Conservation (phyloP, 2,113 vertebrate species). For the Elaphurus davidianus region DNA sequence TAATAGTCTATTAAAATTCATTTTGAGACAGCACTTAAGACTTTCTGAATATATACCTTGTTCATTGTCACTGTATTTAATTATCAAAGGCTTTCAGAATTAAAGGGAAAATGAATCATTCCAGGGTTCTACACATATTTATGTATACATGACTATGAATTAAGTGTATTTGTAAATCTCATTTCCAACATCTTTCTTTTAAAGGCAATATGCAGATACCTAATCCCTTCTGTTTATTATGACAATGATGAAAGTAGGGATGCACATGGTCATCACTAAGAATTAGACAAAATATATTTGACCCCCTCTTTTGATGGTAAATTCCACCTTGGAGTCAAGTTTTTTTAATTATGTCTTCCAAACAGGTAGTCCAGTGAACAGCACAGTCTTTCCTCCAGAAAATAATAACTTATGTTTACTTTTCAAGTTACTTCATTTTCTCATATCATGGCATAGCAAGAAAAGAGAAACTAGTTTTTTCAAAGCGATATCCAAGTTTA, state of each 20-base stretch:
- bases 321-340: not conserved
- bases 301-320: not conserved
- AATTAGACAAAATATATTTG: not conserved
- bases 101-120: not conserved
- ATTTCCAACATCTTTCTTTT: not conserved
- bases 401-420: not conserved
- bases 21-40: not conserved
- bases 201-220: not conserved
- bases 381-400: not conserved
- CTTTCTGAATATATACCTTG: not conserved
- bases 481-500: not conserved
- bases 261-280: not conserved
- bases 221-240: not conserved
- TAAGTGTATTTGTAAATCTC: not conserved
- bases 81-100: not conserved
- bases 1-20: conserved; percentile 21
- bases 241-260: not conserved
- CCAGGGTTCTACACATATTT: not conserved
- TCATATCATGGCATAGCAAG: not conserved
- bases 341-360: not conserved
- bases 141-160: not conserved
- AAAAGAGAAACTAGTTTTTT: not conserved
- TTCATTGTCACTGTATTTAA: not conserved
- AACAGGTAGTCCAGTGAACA: not conserved
- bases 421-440: not conserved